A percentile compares a stretch with the other conserved stretches of the same genome.
These are phyloP conservation scores for Galaxias olidus DNA, from an alignment of 2,797 vertebrate genomes.

Conservation along the genomic window DNA sequence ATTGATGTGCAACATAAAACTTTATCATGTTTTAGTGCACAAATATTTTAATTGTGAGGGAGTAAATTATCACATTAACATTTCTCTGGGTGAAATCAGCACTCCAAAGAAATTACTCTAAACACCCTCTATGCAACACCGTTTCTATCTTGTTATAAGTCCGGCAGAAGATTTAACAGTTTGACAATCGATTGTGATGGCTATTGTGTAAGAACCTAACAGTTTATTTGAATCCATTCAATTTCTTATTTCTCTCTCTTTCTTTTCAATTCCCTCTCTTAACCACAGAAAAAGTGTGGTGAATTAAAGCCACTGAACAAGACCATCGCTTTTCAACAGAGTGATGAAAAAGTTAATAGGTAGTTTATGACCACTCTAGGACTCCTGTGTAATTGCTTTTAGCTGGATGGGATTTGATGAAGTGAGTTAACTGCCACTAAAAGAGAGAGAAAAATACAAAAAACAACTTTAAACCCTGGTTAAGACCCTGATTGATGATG, in stretches of 20 bases:
- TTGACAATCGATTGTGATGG: too few species aligned
- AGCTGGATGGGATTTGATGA: slow-evolving; percentile 24
- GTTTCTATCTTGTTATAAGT: slow-evolving; percentile 9
- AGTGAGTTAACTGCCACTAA: slow-evolving; percentile 15
- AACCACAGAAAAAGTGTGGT: slow-evolving; percentile 9
- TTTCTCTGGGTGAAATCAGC: neutral
- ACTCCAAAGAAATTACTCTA: slow-evolving; percentile 10
- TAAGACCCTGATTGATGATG: slow-evolving; percentile 16
- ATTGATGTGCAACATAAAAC: neutral
- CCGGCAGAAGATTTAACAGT: neutral
- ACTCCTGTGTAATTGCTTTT: slow-evolving; percentile 51
- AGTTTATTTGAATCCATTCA: neutral
- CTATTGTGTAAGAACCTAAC: neutral
- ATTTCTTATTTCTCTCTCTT: neutral
- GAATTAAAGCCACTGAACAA: slow-evolving; percentile 26
- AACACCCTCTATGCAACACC: slow-evolving; percentile 24
- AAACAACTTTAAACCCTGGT: slow-evolving; percentile 15
- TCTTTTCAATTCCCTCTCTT: slow-evolving; percentile 3
- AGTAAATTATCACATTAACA: neutral
- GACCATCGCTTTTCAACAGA: slow-evolving; percentile 24
- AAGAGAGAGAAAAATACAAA: slow-evolving; percentile 2
- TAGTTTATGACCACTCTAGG: slow-evolving; percentile 28
- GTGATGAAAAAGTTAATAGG: slow-evolving; percentile 52
- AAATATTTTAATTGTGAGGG: neutral
- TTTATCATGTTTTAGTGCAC: neutral